phyloP scores from a whole-genome alignment of 2,888 invertebrate species.

The Entomobrya multifasciata region DNA sequence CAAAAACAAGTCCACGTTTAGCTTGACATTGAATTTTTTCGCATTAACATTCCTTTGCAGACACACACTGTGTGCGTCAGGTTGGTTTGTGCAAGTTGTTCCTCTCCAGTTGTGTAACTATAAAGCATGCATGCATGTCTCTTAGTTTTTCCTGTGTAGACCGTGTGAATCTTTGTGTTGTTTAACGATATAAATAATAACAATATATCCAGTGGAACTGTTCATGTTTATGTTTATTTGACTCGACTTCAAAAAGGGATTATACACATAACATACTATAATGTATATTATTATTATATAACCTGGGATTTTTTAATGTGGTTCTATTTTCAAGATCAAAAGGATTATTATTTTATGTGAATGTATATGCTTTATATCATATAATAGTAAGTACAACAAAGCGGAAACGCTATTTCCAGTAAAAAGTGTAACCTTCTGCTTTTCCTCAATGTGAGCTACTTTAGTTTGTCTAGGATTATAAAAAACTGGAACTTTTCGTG shows the following conservation, averaged over 20 bases:
- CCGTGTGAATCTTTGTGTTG: constrained; percentile 19
- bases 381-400: no score
- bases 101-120: not conserved
- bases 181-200: constrained; percentile 3
- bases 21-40: constrained; percentile 67
- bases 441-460: not conserved
- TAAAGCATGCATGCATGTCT: constrained; percentile 15
- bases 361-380: no score
- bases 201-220: not conserved
- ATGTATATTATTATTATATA: no score
- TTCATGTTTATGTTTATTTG: no score
- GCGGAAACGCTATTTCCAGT: constrained; percentile 4
- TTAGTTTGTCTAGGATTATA: not conserved
- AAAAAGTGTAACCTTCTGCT: constrained; percentile 5
- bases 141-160: no score
- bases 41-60: constrained; percentile 21
- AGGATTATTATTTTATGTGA: no score
- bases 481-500: constrained; percentile 11
- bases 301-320: no score
- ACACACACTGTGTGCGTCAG: not conserved
- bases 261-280: no score
- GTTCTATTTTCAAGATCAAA: no score
- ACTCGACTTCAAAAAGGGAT: not conserved
- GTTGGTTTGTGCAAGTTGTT: constrained; percentile 22
- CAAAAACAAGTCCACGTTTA: constrained; percentile 49